A percentile compares a stretch with the other conserved stretches of the same genome.
Conservation (phyloP, 2,888 invertebrate genomes). For the Clistopyga incitator region DNA sequence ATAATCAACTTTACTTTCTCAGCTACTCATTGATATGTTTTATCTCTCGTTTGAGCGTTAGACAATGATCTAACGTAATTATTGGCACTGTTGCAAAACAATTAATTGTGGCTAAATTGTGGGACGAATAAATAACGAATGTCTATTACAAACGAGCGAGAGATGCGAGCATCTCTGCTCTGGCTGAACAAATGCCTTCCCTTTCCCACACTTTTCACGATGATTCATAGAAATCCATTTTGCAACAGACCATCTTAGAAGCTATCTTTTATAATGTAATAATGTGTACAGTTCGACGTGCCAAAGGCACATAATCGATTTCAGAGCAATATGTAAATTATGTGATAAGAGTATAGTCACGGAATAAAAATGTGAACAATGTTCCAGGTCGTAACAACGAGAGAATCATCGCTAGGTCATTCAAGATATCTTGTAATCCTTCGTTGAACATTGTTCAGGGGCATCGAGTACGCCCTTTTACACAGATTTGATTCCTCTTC, state of each 20-base stretch:
- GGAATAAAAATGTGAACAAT: not conserved
- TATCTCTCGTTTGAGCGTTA: not conserved
- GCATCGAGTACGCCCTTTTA: conserved; percentile 47
- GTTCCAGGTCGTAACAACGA: not conserved
- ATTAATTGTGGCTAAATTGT: too few species aligned
- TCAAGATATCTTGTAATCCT: conserved; percentile 38
- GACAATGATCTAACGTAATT: not conserved
- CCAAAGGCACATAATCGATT: not conserved
- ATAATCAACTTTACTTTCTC: not conserved
- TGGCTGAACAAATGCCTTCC: conserved; percentile 61
- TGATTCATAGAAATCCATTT: conserved; percentile 13
- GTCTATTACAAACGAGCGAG: not conserved
- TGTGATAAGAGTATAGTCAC: not conserved
- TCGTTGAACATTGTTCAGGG: conserved; percentile 47
- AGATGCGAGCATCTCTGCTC: conserved; percentile 16
- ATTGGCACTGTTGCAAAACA: not conserved
- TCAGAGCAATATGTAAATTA: not conserved
- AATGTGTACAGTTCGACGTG: not conserved
- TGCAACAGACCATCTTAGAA: not conserved
- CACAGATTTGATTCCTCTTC: conserved; percentile 29
- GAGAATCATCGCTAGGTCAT: conserved; percentile 24
- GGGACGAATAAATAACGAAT: not conserved
- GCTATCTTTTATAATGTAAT: conserved; percentile 1
- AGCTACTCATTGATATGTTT: not conserved
- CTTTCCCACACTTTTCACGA: conserved; percentile 67